phyloP scores from a whole-genome alignment of 1,140 invertebrate genomes.

The Heliconius melpomene region DNA sequence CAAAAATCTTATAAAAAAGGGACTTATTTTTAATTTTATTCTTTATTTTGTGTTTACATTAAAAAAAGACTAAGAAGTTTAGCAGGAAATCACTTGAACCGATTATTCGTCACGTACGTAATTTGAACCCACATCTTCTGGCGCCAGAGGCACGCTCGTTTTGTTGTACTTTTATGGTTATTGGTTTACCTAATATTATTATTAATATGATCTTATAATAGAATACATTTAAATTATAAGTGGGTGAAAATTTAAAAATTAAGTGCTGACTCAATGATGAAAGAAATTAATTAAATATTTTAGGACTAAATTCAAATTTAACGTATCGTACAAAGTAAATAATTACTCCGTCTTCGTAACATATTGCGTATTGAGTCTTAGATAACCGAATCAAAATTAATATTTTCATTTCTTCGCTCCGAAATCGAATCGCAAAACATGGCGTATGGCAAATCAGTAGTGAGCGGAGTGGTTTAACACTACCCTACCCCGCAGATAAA shows the following conservation, averaged over 20 bases:
- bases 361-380: too few relatives aligned
- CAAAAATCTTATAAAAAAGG: background rate
- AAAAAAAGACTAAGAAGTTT: conserved; percentile 6
- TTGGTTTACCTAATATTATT: conserved; percentile 12
- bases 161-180: conserved; percentile 9
- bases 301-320: too few relatives aligned
- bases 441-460: too few relatives aligned
- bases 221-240: background rate
- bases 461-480: too few relatives aligned
- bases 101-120: conserved; percentile 15
- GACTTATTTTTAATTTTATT: background rate
- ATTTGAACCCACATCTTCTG: conserved; percentile 9
- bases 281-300: too few relatives aligned
- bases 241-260: too few relatives aligned
- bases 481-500: too few relatives aligned
- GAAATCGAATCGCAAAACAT: too few relatives aligned
- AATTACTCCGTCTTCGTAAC: too few relatives aligned
- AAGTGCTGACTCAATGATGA: too few relatives aligned
- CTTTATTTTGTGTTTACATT: conserved; percentile 3
- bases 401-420: background rate
- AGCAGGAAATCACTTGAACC: conserved; percentile 12
- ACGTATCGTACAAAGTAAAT: too few relatives aligned
- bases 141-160: conserved; percentile 11
- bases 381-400: too few relatives aligned
- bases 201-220: background rate